These are phyloP conservation scores for Balearica regulorum DNA, from an alignment of 2,797 vertebrate species.

Conservation along the genomic window DNA sequence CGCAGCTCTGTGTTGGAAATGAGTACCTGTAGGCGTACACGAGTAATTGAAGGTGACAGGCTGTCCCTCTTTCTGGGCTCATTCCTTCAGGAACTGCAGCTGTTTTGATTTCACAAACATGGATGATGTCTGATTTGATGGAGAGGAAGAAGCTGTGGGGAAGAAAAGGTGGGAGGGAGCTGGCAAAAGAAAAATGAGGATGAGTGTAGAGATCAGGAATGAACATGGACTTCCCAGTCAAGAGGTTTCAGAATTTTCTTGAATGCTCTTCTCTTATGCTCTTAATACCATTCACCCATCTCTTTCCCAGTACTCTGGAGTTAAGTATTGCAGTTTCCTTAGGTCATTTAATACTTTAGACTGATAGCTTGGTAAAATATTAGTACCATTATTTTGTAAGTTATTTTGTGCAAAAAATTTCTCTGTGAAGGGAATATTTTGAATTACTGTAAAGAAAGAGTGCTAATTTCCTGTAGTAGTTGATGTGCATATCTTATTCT, in stretches of 20 bases:
- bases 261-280: not conserved
- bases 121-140: not conserved
- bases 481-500: not conserved
- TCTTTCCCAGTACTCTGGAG: not conserved
- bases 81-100: not conserved
- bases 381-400: not conserved
- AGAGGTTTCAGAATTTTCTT: not conserved
- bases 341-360: not conserved
- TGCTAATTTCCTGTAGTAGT: not conserved
- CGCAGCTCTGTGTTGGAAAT: not conserved
- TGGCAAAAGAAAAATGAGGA: not conserved
- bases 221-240: not conserved
- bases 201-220: not conserved
- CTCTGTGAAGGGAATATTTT: not conserved
- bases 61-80: not conserved
- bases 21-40: accelerated
- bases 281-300: not conserved
- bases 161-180: not conserved
- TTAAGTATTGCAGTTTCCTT: not conserved
- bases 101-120: not conserved
- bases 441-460: not conserved
- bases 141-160: not conserved
- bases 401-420: not conserved
- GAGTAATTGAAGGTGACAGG: not conserved
- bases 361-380: not conserved